Conservation (phyloP, 2,797 vertebrate species). For the Oceanodroma leucorhoa region DNA sequence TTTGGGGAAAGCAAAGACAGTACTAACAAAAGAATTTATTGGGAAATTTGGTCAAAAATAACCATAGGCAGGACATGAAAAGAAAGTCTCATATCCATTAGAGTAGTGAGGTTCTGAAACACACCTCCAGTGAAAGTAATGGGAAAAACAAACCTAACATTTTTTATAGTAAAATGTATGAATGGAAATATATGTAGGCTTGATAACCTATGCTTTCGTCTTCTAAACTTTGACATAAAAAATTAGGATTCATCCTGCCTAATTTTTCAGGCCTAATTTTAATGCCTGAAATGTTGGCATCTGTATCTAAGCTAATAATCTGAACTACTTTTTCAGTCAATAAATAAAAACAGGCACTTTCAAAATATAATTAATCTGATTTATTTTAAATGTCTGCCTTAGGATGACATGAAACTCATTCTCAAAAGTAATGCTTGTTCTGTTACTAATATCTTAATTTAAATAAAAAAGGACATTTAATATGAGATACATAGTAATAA, state of each 20-base stretch:
- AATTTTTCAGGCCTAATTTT: neutral
- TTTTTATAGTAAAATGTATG: neutral
- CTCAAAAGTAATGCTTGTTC: neutral
- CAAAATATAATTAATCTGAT: neutral
- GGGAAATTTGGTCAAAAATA: neutral
- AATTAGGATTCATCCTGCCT: neutral
- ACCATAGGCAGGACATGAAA: neutral
- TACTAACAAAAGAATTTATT: neutral
- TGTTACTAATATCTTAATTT: neutral
- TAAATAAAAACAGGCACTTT: neutral
- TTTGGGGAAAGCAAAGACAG: neutral
- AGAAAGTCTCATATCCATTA: neutral
- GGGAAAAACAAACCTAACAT: neutral
- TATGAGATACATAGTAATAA: neutral
- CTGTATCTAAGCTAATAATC: neutral
- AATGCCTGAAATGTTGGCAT: neutral
- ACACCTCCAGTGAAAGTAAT: neutral
- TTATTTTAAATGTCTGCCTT: neutral
- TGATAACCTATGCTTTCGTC: neutral
- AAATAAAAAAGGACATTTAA: fast-evolving
- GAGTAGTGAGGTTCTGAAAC: neutral
- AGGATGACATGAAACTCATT: neutral
- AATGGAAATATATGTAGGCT: neutral
- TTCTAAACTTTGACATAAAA: neutral
- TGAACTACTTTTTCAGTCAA: neutral